phyloP scores from a whole-genome alignment of 2,888 invertebrate species.

The Rhogogaster chlorosoma region DNA sequence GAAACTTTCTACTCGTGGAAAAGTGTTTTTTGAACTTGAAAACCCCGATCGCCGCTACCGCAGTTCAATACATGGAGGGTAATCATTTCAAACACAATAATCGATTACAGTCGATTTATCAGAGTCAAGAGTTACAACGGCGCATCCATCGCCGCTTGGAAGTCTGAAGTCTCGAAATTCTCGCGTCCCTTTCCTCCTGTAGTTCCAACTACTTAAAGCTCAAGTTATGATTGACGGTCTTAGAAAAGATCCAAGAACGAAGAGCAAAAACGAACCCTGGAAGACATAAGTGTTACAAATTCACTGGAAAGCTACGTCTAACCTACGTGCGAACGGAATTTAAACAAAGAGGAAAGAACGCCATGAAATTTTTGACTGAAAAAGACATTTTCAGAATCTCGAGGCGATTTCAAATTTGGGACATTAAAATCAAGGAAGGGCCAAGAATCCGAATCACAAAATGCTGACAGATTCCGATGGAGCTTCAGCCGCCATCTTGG shows the following conservation, averaged over 20 bases:
- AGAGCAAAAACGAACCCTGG: not conserved
- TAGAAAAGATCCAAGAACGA: not conserved
- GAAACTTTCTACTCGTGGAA: not conserved
- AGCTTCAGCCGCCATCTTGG: too few relatives aligned
- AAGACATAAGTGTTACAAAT: not conserved
- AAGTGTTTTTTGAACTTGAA: not conserved
- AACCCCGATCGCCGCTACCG: not conserved
- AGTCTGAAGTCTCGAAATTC: constrained; percentile 2
- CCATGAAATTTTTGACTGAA: too few relatives aligned
- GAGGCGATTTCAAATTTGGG: too few relatives aligned
- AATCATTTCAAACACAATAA: constrained; percentile 28
- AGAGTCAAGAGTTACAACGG: constrained; percentile 39
- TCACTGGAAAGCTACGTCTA: not conserved
- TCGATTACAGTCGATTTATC: constrained; percentile 46
- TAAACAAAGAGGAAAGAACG: not conserved
- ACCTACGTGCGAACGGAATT: not conserved
- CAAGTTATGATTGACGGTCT: constrained; percentile 3
- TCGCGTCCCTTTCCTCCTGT: not conserved
- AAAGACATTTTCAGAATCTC: too few relatives aligned
- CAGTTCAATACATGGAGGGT: not conserved
- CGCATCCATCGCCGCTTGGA: not conserved
- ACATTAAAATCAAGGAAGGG: too few relatives aligned
- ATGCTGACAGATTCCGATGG: too few relatives aligned
- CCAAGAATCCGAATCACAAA: too few relatives aligned
- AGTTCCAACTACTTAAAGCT: constrained; percentile 1